phyloP scores from a whole-genome alignment of 2,113 vertebrate species.

The Puffinus mauretanicus region DNA sequence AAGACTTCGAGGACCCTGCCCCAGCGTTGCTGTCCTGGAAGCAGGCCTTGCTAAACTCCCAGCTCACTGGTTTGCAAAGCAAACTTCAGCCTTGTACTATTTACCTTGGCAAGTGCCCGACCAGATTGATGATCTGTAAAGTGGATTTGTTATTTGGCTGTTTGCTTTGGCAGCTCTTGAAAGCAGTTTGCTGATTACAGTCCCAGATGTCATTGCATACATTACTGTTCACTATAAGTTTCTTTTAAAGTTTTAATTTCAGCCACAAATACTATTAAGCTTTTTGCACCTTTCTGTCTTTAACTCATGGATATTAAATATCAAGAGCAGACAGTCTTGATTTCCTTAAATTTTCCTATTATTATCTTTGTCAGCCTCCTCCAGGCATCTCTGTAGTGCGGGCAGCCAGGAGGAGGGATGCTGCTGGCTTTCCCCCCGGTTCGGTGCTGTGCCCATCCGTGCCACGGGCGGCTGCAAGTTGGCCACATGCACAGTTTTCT shows the following conservation, averaged over 20 bases:
- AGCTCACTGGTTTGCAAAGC: conserved; percentile 85
- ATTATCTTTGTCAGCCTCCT: neutral
- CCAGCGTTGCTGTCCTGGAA: conserved; percentile 68
- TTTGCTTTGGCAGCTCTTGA: conserved; percentile 99
- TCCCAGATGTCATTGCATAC: conserved; percentile 96
- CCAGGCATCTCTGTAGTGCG: neutral
- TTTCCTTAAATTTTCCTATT: conserved; percentile 18
- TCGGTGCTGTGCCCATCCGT: neutral
- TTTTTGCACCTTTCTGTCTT: conserved; percentile 78
- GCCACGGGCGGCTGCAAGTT: neutral
- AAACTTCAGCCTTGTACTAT: conserved; percentile 88
- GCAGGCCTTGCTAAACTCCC: conserved; percentile 75
- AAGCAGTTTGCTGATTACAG: conserved; percentile 94
- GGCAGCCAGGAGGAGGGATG: neutral
- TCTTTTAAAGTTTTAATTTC: conserved; percentile 82
- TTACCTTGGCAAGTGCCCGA: conserved; percentile 90
- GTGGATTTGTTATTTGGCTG: conserved; percentile 99
- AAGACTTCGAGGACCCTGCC: conserved; percentile 51
- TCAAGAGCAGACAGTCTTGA: conserved; percentile 45
- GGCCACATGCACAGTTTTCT: neutral
- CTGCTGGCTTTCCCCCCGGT: neutral
- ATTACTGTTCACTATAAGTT: conserved; percentile 80
- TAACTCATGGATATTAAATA: conserved; percentile 58
- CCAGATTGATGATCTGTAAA: conserved; percentile 99
- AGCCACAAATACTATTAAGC: conserved; percentile 78